Percentiles rank a stretch among this genome's conserved stretches.
Evolutionary conservation across 2,113 vertebrate genomes (phyloP).

Genomic region (Leiothrix lutea): DNA sequence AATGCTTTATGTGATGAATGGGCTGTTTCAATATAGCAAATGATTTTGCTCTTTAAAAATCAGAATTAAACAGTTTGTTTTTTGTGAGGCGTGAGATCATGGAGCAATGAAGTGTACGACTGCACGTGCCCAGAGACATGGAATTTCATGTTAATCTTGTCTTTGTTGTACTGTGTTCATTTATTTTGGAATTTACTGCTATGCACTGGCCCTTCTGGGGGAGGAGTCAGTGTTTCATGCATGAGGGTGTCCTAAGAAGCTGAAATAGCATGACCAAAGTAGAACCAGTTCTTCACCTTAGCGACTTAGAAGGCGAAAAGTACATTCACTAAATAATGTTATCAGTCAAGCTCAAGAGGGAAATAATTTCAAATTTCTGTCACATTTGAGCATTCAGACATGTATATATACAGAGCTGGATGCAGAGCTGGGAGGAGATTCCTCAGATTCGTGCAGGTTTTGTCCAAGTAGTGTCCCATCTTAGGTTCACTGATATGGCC

Average conservation of each 20-base stretch:
- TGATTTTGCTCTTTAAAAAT: constrained; percentile 82
- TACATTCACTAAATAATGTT: not conserved
- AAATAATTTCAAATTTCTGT: not conserved
- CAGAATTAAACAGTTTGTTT: constrained; percentile 75
- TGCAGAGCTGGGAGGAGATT: not conserved
- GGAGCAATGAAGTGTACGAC: not conserved
- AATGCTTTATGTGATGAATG: constrained; percentile 79
- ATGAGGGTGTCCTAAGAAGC: not conserved
- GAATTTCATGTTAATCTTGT: not conserved
- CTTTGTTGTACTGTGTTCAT: not conserved
- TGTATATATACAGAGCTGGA: not conserved
- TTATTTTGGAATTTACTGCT: not conserved
- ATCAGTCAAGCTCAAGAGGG: not conserved
- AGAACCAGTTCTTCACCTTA: not conserved
- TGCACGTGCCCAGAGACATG: not conserved
- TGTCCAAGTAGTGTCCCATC: not conserved
- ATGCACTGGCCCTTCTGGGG: not conserved
- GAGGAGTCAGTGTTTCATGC: not conserved
- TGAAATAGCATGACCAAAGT: not conserved
- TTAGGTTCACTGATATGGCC: not conserved
- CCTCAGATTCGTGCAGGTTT: not conserved
- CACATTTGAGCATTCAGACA: not conserved
- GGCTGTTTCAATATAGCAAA: constrained; percentile 78
- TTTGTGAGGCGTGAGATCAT: constrained; percentile 15
- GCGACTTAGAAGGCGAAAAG: not conserved